Conservation (phyloP, 2,888 invertebrate genomes). For the Fabriciana adippe region DNA sequence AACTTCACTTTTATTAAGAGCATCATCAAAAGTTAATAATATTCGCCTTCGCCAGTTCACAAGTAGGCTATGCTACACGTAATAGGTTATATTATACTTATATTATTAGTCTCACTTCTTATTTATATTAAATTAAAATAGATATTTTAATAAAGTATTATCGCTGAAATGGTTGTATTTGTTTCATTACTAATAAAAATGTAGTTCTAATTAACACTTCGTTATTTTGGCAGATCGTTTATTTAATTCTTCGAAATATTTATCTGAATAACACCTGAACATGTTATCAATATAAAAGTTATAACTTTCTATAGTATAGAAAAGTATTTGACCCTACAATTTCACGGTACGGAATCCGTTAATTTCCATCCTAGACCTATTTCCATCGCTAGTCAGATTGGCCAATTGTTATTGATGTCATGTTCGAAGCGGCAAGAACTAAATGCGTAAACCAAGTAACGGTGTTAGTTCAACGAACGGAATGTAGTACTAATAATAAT, state of each 20-base stretch:
- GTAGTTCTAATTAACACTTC: no score
- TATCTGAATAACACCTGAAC: neutral
- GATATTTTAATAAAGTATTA: no score
- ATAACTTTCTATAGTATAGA: neutral
- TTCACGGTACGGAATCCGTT: conserved; percentile 45
- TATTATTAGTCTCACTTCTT: no score
- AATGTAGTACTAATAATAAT: conserved; percentile 77
- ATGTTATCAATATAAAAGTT: neutral
- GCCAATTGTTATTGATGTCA: conserved; percentile 77
- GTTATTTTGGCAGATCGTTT: no score
- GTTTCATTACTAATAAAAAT: no score
- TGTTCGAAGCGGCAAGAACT: conserved; percentile 68
- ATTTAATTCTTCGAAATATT: neutral
- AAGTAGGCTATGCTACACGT: no score
- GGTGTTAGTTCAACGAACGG: conserved; percentile 78
- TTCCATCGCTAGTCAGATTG: conserved; percentile 53
- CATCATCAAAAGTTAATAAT: no score
- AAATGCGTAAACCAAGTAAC: conserved; percentile 76
- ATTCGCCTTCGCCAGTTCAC: no score
- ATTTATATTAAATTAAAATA: no score
- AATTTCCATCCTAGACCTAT: conserved; percentile 45
- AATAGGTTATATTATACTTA: no score
- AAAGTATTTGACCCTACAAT: conserved; percentile 11
- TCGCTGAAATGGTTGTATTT: no score
- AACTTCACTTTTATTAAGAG: no score